Evolutionary conservation across 37 sponge, comb jelly and placozoan species (phyloP).

Genomic region (Cliona cf. orientalis): DNA sequence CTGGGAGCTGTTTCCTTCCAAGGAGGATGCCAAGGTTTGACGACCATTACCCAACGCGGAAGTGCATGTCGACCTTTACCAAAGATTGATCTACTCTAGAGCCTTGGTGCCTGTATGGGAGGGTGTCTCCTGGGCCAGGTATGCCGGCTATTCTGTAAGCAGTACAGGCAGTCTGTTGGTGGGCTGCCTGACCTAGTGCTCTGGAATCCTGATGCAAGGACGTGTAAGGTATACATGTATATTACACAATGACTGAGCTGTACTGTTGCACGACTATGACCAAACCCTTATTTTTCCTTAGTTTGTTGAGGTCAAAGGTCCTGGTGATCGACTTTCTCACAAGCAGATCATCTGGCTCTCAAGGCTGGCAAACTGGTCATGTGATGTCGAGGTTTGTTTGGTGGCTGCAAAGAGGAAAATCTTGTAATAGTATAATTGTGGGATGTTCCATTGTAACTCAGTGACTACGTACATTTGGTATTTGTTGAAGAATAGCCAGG

Average conservation of each 20-base stretch:
- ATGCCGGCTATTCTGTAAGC: slow-evolving; percentile 36
- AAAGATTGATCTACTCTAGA: slow-evolving; percentile 30
- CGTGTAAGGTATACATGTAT: slow-evolving; percentile 61
- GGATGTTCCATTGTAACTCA: background rate
- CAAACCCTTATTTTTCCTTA: background rate
- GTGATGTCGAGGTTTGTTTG: slow-evolving; percentile 69
- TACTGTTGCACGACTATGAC: background rate
- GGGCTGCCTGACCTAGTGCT: slow-evolving; percentile 83
- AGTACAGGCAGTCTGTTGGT: slow-evolving; percentile 35
- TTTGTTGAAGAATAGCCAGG: too few species aligned
- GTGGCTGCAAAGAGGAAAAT: slow-evolving; percentile 59
- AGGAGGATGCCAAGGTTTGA: slow-evolving; percentile 53
- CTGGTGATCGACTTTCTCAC: slow-evolving; percentile 70
- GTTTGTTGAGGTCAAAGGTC: slow-evolving; percentile 92
- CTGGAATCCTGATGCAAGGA: slow-evolving; percentile 51
- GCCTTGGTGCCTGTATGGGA: slow-evolving; percentile 62
- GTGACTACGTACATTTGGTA: background rate
- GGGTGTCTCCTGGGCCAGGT: slow-evolving; percentile 40
- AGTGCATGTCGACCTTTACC: too few species aligned
- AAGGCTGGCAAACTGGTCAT: slow-evolving; percentile 52
- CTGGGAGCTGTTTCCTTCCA: slow-evolving; percentile 68
- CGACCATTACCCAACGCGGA: too few species aligned
- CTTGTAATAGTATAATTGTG: too few species aligned
- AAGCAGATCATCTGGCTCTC: slow-evolving; percentile 81
- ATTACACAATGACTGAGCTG: background rate